Evolutionary conservation across 2,888 invertebrate species (phyloP).

Genomic region (Pocota personata): DNA sequence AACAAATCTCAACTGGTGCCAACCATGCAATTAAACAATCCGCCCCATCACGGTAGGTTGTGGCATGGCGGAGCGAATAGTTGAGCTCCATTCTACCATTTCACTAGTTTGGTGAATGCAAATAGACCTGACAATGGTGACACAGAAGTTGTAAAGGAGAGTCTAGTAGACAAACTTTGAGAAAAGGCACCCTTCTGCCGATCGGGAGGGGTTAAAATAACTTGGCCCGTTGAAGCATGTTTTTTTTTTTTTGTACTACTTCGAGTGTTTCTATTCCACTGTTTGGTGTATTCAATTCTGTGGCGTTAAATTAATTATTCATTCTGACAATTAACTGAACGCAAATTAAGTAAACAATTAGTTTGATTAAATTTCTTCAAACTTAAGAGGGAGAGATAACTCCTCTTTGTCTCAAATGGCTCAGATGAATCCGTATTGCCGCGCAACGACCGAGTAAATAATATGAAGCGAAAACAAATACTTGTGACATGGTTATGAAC

Average conservation of each 20-base stretch:
- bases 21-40: constrained; percentile 49
- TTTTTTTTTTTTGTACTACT: not conserved
- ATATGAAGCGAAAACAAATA: constrained; percentile 24
- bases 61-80: constrained; percentile 3
- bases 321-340: constrained; percentile 78
- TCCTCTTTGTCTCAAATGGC: constrained; percentile 4
- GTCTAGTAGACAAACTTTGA: constrained; percentile 19
- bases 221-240: not conserved
- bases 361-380: constrained; percentile 81
- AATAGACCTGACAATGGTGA: constrained; percentile 45
- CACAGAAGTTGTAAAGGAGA: constrained; percentile 14
- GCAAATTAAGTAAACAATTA: constrained; percentile 82
- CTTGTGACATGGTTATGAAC: constrained; percentile 16
- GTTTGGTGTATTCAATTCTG: constrained; percentile 38
- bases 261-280: constrained; percentile 10
- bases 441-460: constrained; percentile 47
- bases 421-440: constrained; percentile 14
- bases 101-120: constrained; percentile 40
- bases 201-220: not conserved
- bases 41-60: not conserved
- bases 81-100: constrained; percentile 7
- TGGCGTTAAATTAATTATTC: constrained; percentile 79
- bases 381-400: not conserved
- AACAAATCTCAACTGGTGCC: constrained; percentile 34
- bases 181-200: not conserved